Evolutionary conservation across 2,888 invertebrate genomes (phyloP).

Genomic region (Thyatira batis): DNA sequence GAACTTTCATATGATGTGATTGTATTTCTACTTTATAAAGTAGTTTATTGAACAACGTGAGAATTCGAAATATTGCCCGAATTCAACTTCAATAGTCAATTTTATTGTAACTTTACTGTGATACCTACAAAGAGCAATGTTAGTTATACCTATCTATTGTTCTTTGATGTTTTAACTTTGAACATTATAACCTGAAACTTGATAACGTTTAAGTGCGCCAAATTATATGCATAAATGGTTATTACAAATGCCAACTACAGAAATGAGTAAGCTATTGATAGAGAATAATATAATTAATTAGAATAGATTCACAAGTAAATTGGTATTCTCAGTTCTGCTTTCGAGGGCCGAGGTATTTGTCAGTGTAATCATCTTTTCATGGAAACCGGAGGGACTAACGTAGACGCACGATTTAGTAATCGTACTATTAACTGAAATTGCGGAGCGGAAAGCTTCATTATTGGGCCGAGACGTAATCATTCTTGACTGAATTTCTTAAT

Average conservation of each 20-base stretch:
- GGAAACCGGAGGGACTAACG: slow-evolving; percentile 44
- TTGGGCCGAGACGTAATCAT: neutral
- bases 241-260: slow-evolving; percentile 22
- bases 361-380: slow-evolving; percentile 71
- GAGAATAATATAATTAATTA: slow-evolving; percentile 61
- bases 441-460: slow-evolving; percentile 18
- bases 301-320: slow-evolving; percentile 59
- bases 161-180: no score
- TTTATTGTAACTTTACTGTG: no score
- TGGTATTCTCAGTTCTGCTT: slow-evolving; percentile 49
- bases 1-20: neutral
- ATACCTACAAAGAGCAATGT: no score
- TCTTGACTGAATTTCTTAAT: slow-evolving; percentile 4
- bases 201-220: neutral
- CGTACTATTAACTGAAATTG: slow-evolving; percentile 42
- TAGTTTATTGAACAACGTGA: no score
- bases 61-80: no score
- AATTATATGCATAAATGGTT: neutral
- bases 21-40: no score
- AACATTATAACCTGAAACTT: no score
- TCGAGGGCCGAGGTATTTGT: slow-evolving; percentile 56
- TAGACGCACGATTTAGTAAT: slow-evolving; percentile 48
- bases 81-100: no score
- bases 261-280: slow-evolving; percentile 47
- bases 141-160: no score